A percentile compares a stretch with the other conserved stretches of the same genome.
phyloP scores from a whole-genome alignment of 2,113 vertebrate species.

The Stigmatopora argus region DNA sequence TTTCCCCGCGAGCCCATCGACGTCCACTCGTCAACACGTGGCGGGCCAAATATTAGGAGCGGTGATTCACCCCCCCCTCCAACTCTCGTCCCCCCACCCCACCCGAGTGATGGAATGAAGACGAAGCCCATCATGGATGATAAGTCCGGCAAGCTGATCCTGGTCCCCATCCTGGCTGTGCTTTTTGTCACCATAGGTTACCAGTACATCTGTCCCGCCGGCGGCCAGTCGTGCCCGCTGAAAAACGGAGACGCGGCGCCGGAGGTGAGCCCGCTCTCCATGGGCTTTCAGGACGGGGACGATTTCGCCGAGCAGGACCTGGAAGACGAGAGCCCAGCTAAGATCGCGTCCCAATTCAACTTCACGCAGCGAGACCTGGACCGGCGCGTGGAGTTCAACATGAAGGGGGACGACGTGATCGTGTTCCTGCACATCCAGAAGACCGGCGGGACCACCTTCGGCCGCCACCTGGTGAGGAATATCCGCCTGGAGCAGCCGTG shows the following conservation, averaged over 20 bases:
- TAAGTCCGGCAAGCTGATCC: conserved; percentile 87
- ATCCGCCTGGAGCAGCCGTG: conserved; percentile 94
- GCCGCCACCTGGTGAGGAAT: conserved; percentile 92
- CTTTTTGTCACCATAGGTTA: conserved; percentile 91
- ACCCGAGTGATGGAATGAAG: conserved; percentile 64
- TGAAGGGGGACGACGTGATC: conserved; percentile 89
- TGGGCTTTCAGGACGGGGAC: conserved; percentile 54
- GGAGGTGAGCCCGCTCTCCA: conserved; percentile 63
- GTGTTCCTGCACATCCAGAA: conserved; percentile 98
- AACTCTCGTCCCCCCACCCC: conserved; percentile 33
- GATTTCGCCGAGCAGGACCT: conserved; percentile 74
- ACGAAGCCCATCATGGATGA: conserved; percentile 81
- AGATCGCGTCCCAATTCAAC: conserved; percentile 75
- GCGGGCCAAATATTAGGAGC: conserved; percentile 38
- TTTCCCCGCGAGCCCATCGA: conserved; percentile 5
- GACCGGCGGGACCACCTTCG: conserved; percentile 95
- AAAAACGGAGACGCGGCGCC: conserved; percentile 63
- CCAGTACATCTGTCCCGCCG: conserved; percentile 85
- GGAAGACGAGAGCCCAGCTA: conserved; percentile 71
- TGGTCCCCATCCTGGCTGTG: conserved; percentile 84
- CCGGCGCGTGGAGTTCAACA: conserved; percentile 86
- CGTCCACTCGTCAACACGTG: conserved; percentile 50
- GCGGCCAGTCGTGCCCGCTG: conserved; percentile 73
- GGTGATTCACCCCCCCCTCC: conserved; percentile 43
- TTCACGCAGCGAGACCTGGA: conserved; percentile 84